phyloP scores from a whole-genome alignment of 2,797 vertebrate species.

The Cryptoprocta ferox region DNA sequence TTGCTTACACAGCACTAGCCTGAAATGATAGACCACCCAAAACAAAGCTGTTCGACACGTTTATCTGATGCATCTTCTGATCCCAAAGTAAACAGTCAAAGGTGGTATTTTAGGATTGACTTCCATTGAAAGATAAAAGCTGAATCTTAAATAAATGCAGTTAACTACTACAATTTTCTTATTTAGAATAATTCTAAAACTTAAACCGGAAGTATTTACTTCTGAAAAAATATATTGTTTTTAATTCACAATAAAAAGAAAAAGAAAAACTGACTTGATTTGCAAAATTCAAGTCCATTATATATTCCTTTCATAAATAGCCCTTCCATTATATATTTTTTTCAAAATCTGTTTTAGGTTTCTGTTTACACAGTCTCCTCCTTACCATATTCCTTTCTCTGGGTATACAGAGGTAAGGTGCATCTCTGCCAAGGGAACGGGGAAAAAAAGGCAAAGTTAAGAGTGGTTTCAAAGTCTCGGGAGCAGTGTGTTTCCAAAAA shows the following conservation, averaged over 20 bases:
- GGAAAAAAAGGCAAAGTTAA: not conserved
- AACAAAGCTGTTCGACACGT: conserved; percentile 65
- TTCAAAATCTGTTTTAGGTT: conserved; percentile 35
- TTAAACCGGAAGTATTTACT: not conserved
- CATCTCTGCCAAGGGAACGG: not conserved
- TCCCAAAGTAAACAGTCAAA: conserved; percentile 75
- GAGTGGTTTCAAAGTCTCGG: not conserved
- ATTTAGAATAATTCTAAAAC: conserved; percentile 59
- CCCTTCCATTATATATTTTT: not conserved
- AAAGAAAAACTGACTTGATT: not conserved
- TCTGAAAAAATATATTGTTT: not conserved
- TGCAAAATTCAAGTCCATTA: not conserved
- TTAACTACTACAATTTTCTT: conserved; percentile 24
- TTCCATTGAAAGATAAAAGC: conserved; percentile 74
- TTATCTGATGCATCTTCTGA: conserved; percentile 60
- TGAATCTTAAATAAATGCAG: conserved; percentile 21
- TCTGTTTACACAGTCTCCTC: not conserved
- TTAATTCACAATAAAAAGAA: conserved; percentile 34
- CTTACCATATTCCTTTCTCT: not conserved
- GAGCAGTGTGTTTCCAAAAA: not conserved
- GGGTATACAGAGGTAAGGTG: not conserved
- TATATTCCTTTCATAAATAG: too few species aligned
- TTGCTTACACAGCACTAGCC: conserved; percentile 63
- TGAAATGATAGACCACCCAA: conserved; percentile 76
- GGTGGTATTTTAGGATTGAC: conserved; percentile 72